Base-by-base conservation (phyloP, 2,113 vertebrate genomes). In the Xiphias gladius region DNA sequence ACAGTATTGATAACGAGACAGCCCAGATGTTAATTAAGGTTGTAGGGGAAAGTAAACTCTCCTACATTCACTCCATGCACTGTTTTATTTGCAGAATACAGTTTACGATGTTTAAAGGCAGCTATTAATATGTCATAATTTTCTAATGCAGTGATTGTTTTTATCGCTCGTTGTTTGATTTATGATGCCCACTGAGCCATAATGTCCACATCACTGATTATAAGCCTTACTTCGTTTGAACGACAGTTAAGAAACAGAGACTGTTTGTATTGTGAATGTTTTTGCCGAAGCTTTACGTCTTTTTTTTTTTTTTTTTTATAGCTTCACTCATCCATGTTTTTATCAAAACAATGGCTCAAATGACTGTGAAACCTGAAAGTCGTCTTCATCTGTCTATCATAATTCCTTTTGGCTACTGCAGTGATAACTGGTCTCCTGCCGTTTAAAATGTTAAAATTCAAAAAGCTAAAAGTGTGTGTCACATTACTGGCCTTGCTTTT, bases 21-120 rank as follows among this genome's bases (percentile, higher is more conserved):
- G 10, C 55, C 16, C 83, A 71, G 7, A 0, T 43, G 32, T 78
- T 77, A 63, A 82, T 76, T 59, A 54, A 54, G 48, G 41, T 39
- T 66, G 57, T 52, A 35, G 57, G 54, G 76, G 67, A 86, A 82
- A 90, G 55, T 79, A 76, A 87, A 79, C 63, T 30, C 26, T n/a
- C 32, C 2, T 22, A 20, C n/a, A 83, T 52, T 68, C 17, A 35
- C 48, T 69, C 55, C n/a, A 48, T 26, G 26, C 22, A 12, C 22
- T n/a, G 1, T 22, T 80, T 57, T 76, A 73, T 82, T 83, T 84
- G 64, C 22, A 73, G 57, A 57, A 59, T 20, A 57, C 22, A 58
- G 63, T 65, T 73, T 65, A 69, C 54, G 6, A 54, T 6, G 22
- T 70, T 66, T 52, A 59, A 78, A 41, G 46, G 67, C 7, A 14